These are phyloP conservation scores for Lacerta viridis DNA, from an alignment of 2,797 vertebrate species.

Conservation along the genomic window DNA sequence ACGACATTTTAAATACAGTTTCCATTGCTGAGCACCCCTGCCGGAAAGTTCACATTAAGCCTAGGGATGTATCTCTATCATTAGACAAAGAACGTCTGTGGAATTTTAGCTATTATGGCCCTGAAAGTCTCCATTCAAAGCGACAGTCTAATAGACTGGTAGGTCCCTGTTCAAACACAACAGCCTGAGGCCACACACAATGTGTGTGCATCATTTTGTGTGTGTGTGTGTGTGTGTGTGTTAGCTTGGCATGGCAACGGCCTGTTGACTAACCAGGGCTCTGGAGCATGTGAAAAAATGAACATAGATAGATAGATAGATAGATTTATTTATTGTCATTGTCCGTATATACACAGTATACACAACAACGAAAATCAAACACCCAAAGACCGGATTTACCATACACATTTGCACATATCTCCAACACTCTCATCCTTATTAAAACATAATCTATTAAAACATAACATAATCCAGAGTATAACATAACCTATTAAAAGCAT, in stretches of 20 bases:
- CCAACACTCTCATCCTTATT: no score
- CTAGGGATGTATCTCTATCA: neutral
- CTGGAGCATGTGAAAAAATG: neutral
- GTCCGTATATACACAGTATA: no score
- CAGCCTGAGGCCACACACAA: neutral
- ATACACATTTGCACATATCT: no score
- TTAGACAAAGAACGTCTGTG: neutral
- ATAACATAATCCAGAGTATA: no score
- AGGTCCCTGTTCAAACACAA: neutral
- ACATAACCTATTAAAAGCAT: no score
- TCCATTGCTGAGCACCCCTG: neutral
- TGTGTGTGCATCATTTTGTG: neutral
- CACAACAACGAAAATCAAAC: no score
- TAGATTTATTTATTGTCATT: no score
- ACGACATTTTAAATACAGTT: slow-evolving; percentile 53
- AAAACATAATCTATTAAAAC: no score
- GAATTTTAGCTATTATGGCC: neutral
- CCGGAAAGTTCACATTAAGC: slow-evolving; percentile 8
- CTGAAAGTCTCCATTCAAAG: neutral
- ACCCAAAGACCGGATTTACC: no score
- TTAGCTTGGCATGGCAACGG: no score
- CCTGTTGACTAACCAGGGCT: neutral
- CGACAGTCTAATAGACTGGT: neutral
- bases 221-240: no score
- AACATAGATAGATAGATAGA: no score